Percentiles rank a stretch among this genome's conserved stretches.
phyloP scores from a whole-genome alignment of 1,140 invertebrate species.

The Melitaea cinxia region DNA sequence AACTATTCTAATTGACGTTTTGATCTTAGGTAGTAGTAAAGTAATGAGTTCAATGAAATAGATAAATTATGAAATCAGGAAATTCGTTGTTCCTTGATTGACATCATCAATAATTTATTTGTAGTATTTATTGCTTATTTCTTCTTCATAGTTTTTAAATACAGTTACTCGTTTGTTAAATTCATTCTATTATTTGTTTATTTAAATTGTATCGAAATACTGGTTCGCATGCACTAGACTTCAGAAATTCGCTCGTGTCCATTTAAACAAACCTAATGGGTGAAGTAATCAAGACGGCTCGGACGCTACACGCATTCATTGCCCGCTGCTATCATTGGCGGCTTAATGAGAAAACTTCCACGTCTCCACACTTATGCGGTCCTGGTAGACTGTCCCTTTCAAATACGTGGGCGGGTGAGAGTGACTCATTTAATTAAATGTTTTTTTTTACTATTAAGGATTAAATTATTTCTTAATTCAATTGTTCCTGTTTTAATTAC shows the following conservation, averaged over 20 bases:
- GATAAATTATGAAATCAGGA: too few relatives aligned
- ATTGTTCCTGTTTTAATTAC: too few relatives aligned
- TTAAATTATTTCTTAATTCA: too few relatives aligned
- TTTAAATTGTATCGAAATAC: constrained; percentile 1
- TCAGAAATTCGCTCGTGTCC: constrained; percentile 20
- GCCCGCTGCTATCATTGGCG: constrained; percentile 17
- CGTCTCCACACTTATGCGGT: constrained; percentile 13
- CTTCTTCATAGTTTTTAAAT: not conserved
- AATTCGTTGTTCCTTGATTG: too few relatives aligned
- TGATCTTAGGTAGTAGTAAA: too few relatives aligned
- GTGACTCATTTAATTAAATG: not conserved
- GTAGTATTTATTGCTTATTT: not conserved
- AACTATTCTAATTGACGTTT: too few relatives aligned
- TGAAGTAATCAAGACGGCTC: constrained; percentile 32
- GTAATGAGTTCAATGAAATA: too few relatives aligned
- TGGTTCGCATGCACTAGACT: constrained; percentile 19
- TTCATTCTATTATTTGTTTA: not conserved
- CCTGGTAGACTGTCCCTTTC: constrained; percentile 17
- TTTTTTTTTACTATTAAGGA: too few relatives aligned
- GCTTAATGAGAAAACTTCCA: constrained; percentile 41
- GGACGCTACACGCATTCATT: constrained; percentile 27
- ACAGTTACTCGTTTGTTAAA: not conserved
- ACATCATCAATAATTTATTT: too few relatives aligned
- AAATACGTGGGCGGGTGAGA: not conserved
- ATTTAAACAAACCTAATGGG: constrained; percentile 34